phyloP scores from a whole-genome alignment of 2,113 vertebrate genomes.

The Malaclemys terrapin region DNA sequence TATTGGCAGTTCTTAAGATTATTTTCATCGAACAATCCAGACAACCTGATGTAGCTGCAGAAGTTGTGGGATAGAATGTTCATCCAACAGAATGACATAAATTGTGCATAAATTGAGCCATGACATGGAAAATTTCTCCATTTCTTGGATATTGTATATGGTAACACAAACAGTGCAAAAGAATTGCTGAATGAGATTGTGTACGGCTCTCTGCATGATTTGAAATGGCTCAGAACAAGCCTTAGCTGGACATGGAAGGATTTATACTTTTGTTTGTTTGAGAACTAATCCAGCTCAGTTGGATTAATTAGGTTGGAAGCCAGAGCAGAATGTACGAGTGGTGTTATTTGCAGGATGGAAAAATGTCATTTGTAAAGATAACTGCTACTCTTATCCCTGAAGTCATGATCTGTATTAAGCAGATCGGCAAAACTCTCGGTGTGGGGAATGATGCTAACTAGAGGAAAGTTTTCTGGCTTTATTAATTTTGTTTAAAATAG shows the following conservation, averaged over 20 bases:
- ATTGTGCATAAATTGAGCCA: not conserved
- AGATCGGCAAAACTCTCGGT: not conserved
- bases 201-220: not conserved
- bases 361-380: constrained; percentile 42
- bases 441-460: constrained; percentile 14
- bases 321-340: not conserved
- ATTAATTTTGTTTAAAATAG: constrained; percentile 30
- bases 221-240: not conserved
- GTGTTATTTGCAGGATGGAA: not conserved
- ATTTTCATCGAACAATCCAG: not conserved
- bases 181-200: not conserved
- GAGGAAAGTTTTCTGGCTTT: not conserved
- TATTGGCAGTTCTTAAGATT: not conserved
- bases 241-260: not conserved
- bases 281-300: not conserved
- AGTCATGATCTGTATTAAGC: constrained; percentile 12
- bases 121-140: not conserved
- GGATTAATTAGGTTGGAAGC: not conserved
- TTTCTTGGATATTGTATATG: not conserved
- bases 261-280: not conserved
- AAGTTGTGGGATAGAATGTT: not conserved
- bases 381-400: not conserved
- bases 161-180: constrained; percentile 1
- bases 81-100: not conserved
- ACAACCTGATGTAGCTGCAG: not conserved